phyloP scores from a whole-genome alignment of 2,113 vertebrate genomes.

The Stigmatopora nigra region DNA sequence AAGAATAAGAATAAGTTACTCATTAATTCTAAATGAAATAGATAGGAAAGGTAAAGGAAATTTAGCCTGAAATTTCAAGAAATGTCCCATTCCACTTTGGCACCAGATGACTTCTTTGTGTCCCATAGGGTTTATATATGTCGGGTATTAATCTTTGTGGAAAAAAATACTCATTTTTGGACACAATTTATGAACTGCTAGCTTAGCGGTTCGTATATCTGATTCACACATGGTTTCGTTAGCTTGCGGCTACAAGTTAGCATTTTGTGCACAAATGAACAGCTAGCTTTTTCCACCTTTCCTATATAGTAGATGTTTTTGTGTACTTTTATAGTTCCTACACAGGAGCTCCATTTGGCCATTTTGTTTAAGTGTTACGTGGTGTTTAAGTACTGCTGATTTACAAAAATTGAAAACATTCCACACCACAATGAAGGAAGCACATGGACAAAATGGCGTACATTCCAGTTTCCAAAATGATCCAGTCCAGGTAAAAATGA shows the following conservation, averaged over 20 bases:
- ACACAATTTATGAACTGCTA: neutral
- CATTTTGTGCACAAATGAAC: conserved; percentile 38
- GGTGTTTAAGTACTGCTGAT: conserved; percentile 15
- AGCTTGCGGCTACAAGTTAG: neutral
- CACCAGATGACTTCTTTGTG: no score
- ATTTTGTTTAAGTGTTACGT: conserved; percentile 7
- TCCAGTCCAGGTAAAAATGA: conserved; percentile 8
- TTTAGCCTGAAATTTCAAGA: no score
- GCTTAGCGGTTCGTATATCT: no score
- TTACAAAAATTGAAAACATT: conserved; percentile 39
- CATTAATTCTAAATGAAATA: no score
- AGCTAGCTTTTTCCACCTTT: neutral
- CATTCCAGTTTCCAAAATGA: conserved; percentile 36
- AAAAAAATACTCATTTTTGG: no score
- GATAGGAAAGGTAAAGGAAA: no score
- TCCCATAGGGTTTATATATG: no score
- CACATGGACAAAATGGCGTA: conserved; percentile 1
- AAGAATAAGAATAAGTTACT: neutral
- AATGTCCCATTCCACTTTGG: no score
- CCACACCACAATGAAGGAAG: conserved; percentile 21
- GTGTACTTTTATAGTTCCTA: conserved; percentile 21
- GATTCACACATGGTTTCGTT: neutral
- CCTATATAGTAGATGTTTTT: neutral
- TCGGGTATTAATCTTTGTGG: no score
- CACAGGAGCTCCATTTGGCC: conserved; percentile 10